Base-by-base conservation (phyloP, 2,888 invertebrate genomes). In the Agrotis segetum region DNA sequence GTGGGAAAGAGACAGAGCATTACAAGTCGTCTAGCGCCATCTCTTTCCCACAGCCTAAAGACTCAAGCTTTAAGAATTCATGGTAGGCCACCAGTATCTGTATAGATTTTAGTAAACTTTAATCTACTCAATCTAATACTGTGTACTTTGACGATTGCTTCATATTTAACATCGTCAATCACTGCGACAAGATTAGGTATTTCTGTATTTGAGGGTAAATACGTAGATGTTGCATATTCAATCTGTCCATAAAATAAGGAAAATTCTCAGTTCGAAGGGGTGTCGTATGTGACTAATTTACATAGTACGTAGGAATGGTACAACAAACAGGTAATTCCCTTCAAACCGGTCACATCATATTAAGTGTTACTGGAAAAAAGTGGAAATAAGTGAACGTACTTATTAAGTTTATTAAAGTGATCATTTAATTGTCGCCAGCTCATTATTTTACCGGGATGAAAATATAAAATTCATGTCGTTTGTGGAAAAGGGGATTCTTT, bases 381-480 rank as follows among this genome's bases (percentile, higher is more conserved):
- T 1, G 40, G 11, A 40, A 34, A 40, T 40, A 40, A 40, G 11
- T 11, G 40, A 40, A 40, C 40, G 40, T 17, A 50, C 16, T 17
- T 19, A n/a, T n/a, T n/a, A n/a, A n/a, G 24, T 63, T 55, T 40
- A 19, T 49, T 56, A 21, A 34, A 64, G 9, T 17, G n/a, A 47
- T 40, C 11, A 40, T 16, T 29, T 3, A 17, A 55, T 29, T 66
- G 16, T 21, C 13, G 49, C 16, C 21, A 49, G 19, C 55, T 74
- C 49, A 58, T 74, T 17, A 19, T 73, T 59, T 21, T 76, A 55
- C 58, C 14, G 29, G 53, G 59, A 76, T 55, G 24, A 29, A 69
- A 60, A 29, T 19, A 14, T 21, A 11, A 40, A 24, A 24, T 47
- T 24, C 34, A 53, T 63, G 40, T 53, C 7, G 3, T 17, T 46